phyloP scores from a whole-genome alignment of 2,888 invertebrate species.

The Drosophila macrothrix region DNA sequence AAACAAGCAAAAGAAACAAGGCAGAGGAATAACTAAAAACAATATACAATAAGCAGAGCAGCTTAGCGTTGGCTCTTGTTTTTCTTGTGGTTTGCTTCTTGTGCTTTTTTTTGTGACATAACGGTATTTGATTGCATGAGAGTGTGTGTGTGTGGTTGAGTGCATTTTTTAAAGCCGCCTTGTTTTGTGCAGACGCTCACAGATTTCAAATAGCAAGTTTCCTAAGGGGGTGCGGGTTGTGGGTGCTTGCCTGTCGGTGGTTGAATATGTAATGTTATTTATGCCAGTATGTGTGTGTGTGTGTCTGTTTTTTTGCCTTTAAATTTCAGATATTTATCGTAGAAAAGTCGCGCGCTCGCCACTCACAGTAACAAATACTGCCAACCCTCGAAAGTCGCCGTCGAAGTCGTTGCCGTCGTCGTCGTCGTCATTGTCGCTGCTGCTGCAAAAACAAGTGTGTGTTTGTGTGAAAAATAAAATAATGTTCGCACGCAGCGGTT shows the following conservation, averaged over 20 bases:
- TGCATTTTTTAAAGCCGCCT: constrained; percentile 27
- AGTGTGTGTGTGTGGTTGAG: constrained; percentile 14
- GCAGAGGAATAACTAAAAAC: constrained; percentile 33
- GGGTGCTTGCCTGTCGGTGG: background rate
- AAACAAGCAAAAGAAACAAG: constrained; percentile 18
- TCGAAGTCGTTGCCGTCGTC: constrained; percentile 20
- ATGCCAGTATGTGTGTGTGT: constrained; percentile 17
- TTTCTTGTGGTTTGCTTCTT: constrained; percentile 39
- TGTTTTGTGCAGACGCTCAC: constrained; percentile 8
- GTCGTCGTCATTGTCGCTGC: constrained; percentile 29
- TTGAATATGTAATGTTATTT: constrained; percentile 37
- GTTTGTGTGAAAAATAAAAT: constrained; percentile 28
- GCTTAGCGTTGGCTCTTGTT: constrained; percentile 41
- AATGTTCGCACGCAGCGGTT: constrained; percentile 46
- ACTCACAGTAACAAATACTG: constrained; percentile 61
- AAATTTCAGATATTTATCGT: constrained; percentile 69
- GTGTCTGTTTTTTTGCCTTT: constrained; percentile 33
- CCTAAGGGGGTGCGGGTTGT: background rate
- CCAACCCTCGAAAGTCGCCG: constrained; percentile 56
- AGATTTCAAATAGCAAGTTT: constrained; percentile 6
- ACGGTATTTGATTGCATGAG: constrained; percentile 49
- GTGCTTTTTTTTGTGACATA: constrained; percentile 65
- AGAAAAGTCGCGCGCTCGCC: constrained; percentile 35
- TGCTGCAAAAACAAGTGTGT: constrained; percentile 62
- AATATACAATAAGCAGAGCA: constrained; percentile 58